These are phyloP conservation scores for Neocrepidodera transversa DNA, from an alignment of 2,888 invertebrate genomes.

Conservation along the genomic window DNA sequence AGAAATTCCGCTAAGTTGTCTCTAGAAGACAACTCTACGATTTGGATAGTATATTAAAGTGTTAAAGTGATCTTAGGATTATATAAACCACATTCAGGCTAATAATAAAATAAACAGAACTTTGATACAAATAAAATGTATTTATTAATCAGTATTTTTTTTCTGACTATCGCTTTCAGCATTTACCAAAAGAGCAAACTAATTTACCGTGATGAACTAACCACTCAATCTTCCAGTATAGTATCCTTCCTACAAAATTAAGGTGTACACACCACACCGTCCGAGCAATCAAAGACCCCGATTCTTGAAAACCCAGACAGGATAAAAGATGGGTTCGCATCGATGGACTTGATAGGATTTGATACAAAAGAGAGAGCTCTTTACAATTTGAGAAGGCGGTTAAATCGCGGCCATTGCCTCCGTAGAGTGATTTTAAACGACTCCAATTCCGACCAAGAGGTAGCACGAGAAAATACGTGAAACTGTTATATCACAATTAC, in stretches of 20 bases:
- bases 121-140: too few relatives aligned
- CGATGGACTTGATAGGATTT: constrained; percentile 57
- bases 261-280: constrained; percentile 29
- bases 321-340: constrained; percentile 55
- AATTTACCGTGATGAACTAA: constrained; percentile 31
- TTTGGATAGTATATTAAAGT: too few relatives aligned
- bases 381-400: constrained; percentile 59
- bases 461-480: constrained; percentile 38
- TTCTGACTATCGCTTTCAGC: too few relatives aligned
- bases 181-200: constrained; percentile 20
- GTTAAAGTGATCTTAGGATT: too few relatives aligned
- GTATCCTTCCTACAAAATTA: constrained; percentile 30
- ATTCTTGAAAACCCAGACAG: constrained; percentile 39
- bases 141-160: too few relatives aligned
- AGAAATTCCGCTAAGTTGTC: too few relatives aligned
- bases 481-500: constrained; percentile 53
- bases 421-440: constrained; percentile 51
- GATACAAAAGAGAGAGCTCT: constrained; percentile 58
- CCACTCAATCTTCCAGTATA: too few relatives aligned
- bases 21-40: too few relatives aligned
- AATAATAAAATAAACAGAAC: too few relatives aligned
- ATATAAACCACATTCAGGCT: too few relatives aligned
- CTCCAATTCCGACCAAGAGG: constrained; percentile 32
- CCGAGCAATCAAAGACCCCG: constrained; percentile 19
- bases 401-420: constrained; percentile 55